Evolutionary conservation across 2,113 vertebrate genomes (phyloP), one percentile per base, ranked within the genome.

Genomic region (Tychaedon coryphoeus): DNA sequence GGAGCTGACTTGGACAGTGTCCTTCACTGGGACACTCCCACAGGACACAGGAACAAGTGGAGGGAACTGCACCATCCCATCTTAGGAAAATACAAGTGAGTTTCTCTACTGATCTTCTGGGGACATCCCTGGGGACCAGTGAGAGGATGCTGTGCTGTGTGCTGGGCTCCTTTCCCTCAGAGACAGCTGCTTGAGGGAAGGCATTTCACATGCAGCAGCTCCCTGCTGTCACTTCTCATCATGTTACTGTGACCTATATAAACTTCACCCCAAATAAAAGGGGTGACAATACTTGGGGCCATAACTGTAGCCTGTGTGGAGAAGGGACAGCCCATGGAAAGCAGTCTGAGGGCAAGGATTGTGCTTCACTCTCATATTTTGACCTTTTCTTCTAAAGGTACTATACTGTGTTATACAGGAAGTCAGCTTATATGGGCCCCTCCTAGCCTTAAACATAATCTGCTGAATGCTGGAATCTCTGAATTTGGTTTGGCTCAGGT

Each of bases 241-340:
- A 81, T 11, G 91, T 95, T 80, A 75, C n/a, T 66, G 40, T 95
- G 95, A 80, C 91, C 84, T 86, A 58, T 7, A 74, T 92, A 81
- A 57, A 69, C 75, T 62, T 64, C 56, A 73, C 76, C 70, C 78
- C 90, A 89, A 65, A 86, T 57, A 58, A 92, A 94, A 90, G 54
- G 66, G 86, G 57, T 69, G 85, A 40, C 26, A 45, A 38, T 78
- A 57, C 51, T 25, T 54, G 42, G 36, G 84, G 71, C 67, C 26
- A 74, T 79, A 61, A 70, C 42, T 33, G 54, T 48, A 94, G 70
- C 40, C n/a, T 73, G 1, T 91, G 56, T 89, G 81, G 58, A 86
- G 61, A 89, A 61, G 28, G 54, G 48, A 87, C 47, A 90, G 67
- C 50, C 61, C 17, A 6, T 43, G 47, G 38, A 66, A 74, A 89